A percentile compares a stretch with the other conserved stretches of the same genome.
Conservation (phyloP, 2,113 vertebrate species). For the Chaenocephalus aceratus region DNA sequence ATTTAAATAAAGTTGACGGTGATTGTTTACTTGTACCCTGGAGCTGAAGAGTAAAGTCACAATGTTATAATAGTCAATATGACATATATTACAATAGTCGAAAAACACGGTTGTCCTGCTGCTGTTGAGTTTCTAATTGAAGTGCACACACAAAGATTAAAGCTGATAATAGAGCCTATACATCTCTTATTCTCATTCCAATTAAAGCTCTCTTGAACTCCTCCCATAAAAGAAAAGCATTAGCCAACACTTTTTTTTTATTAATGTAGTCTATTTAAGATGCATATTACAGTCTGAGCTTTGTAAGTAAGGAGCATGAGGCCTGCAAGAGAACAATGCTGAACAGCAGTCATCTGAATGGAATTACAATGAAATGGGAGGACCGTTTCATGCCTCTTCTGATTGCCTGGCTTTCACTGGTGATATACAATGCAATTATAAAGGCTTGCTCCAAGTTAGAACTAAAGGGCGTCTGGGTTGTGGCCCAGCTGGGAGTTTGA, state of each 20-base stretch:
- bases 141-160: background rate
- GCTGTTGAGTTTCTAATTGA: background rate
- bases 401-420: slow-evolving; percentile 35
- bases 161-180: background rate
- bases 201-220: background rate
- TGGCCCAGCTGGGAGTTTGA: slow-evolving; percentile 24
- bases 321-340: slow-evolving; percentile 34
- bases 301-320: slow-evolving; percentile 6
- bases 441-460: slow-evolving; percentile 3
- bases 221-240: background rate
- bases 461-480: background rate
- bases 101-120: background rate
- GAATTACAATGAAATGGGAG: slow-evolving; percentile 34
- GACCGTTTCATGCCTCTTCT: slow-evolving; percentile 27
- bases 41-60: background rate
- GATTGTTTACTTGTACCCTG: background rate
- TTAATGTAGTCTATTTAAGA: background rate
- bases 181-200: background rate
- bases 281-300: slow-evolving; percentile 1
- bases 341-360: slow-evolving; percentile 36
- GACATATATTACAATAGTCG: too few species aligned
- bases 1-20: background rate
- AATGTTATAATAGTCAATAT: background rate
- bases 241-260: background rate
- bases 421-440: slow-evolving; percentile 59